Percentiles rank a stretch among this genome's conserved stretches.
phyloP scores from a whole-genome alignment of 2,888 invertebrate genomes.

The Galeopsomyia nigrocyanea region DNA sequence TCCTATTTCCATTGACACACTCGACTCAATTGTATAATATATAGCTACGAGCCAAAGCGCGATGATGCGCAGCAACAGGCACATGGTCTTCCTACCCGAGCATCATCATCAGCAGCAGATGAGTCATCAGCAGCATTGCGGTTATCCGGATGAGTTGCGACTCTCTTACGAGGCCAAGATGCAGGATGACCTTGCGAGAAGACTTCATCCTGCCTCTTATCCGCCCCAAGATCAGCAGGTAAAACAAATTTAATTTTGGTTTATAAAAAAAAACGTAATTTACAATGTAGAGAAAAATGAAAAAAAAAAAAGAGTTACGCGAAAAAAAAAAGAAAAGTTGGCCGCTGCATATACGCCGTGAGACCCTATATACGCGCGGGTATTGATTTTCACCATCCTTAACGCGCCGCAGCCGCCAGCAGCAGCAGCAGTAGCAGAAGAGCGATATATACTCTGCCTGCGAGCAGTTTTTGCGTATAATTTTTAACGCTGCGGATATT shows the following conservation, averaged over 20 bases:
- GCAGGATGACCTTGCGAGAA: constrained; percentile 35
- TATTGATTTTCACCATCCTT: constrained; percentile 47
- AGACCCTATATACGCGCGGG: constrained; percentile 14
- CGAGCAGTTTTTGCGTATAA: not conserved
- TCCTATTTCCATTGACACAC: no score
- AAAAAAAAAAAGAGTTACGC: constrained; percentile 6
- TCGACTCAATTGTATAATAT: no score
- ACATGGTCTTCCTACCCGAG: constrained; percentile 61
- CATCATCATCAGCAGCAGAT: constrained; percentile 45
- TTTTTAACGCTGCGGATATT: constrained; percentile 19
- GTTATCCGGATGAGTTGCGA: constrained; percentile 44
- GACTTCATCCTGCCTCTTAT: not conserved
- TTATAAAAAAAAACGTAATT: no score
- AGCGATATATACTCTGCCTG: no score
- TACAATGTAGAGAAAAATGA: not conserved
- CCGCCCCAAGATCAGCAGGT: constrained; percentile 35
- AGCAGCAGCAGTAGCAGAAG: no score
- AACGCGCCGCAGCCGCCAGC: constrained; percentile 23
- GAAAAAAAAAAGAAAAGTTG: not conserved
- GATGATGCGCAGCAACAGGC: constrained; percentile 60
- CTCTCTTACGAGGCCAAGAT: constrained; percentile 46
- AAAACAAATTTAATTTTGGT: not conserved
- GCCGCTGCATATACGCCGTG: constrained; percentile 4
- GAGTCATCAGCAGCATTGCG: constrained; percentile 53
- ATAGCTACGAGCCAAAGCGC: constrained; percentile 55